phyloP scores from a whole-genome alignment of 2,113 vertebrate genomes.

The Mus spicilegus region DNA sequence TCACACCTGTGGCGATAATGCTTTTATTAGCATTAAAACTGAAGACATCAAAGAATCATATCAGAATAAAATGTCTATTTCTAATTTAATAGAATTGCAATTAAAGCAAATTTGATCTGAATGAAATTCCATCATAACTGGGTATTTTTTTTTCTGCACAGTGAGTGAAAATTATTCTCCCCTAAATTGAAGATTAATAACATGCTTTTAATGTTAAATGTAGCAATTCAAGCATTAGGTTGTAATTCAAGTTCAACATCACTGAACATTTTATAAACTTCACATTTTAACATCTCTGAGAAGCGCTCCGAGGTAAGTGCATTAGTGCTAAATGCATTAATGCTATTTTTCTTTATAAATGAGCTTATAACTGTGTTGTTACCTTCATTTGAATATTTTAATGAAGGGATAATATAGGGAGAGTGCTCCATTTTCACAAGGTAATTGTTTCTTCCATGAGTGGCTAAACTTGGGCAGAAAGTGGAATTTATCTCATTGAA shows the following conservation, averaged over 20 bases:
- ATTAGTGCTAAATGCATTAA: slow-evolving; percentile 84
- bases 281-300: slow-evolving; percentile 80
- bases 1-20: slow-evolving; percentile 85
- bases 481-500: slow-evolving; percentile 81
- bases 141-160: slow-evolving; percentile 62
- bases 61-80: slow-evolving; percentile 82
- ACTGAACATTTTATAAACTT: slow-evolving; percentile 81
- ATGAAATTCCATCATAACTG: slow-evolving; percentile 80
- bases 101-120: slow-evolving; percentile 83
- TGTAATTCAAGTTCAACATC: slow-evolving; percentile 80
- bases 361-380: slow-evolving; percentile 80
- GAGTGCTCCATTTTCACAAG: slow-evolving; percentile 79
- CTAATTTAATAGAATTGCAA: slow-evolving; percentile 85
- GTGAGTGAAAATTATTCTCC: slow-evolving; percentile 82
- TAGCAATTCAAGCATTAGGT: slow-evolving; percentile 80
- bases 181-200: slow-evolving; percentile 84
- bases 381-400: slow-evolving; percentile 77
- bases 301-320: slow-evolving; percentile 80
- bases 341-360: slow-evolving; percentile 86
- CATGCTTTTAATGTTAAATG: slow-evolving; percentile 81
- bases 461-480: slow-evolving; percentile 83
- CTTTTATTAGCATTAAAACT: slow-evolving; percentile 84
- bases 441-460: slow-evolving; percentile 79
- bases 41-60: slow-evolving; percentile 84
- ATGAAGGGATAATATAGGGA: slow-evolving; percentile 79